Percentiles rank a stretch among this genome's conserved stretches.
These are phyloP conservation scores for Nomada ferruginata DNA, from an alignment of 2,888 invertebrate genomes.

Conservation along the genomic window DNA sequence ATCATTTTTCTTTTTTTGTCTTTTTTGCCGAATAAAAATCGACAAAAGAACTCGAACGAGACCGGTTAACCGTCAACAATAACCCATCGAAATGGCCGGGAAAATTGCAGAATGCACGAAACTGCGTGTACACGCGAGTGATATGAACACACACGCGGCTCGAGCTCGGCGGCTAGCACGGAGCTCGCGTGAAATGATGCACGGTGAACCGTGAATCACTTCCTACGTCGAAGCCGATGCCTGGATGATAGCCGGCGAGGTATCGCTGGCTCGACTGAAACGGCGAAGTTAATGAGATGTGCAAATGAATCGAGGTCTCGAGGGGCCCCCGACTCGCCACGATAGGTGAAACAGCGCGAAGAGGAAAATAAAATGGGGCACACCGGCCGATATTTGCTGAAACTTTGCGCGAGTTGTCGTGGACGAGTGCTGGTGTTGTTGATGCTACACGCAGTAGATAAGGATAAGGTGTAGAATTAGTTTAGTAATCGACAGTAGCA, in stretches of 20 bases:
- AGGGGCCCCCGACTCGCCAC: slow-evolving; percentile 43
- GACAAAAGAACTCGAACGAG: slow-evolving; percentile 24
- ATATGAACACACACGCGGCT: slow-evolving; percentile 44
- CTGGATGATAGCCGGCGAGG: slow-evolving; percentile 70
- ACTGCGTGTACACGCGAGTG: slow-evolving; percentile 40
- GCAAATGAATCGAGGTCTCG: slow-evolving; percentile 65
- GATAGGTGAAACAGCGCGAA: slow-evolving; percentile 53
- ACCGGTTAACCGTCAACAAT: slow-evolving; percentile 49
- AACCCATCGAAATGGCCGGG: slow-evolving; percentile 34
- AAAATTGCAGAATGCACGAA: slow-evolving; percentile 62
- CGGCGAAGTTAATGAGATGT: slow-evolving; percentile 73
- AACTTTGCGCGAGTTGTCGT: slow-evolving; percentile 36
- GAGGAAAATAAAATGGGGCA: slow-evolving; percentile 49
- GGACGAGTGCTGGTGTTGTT: not conserved
- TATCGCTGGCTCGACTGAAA: slow-evolving; percentile 65
- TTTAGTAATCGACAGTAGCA: no score
- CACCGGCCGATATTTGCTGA: slow-evolving; percentile 20
- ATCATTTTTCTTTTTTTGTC: not conserved
- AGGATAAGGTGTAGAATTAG: no score
- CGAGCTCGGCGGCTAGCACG: slow-evolving; percentile 13
- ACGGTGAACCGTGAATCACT: slow-evolving; percentile 75
- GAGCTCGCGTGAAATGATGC: slow-evolving; percentile 68
- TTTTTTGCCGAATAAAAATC: not conserved
- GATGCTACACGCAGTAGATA: not conserved
- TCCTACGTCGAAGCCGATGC: slow-evolving; percentile 71